Base-by-base conservation (phyloP, 2,888 invertebrate genomes). In the Platyscelio sp. region DNA sequence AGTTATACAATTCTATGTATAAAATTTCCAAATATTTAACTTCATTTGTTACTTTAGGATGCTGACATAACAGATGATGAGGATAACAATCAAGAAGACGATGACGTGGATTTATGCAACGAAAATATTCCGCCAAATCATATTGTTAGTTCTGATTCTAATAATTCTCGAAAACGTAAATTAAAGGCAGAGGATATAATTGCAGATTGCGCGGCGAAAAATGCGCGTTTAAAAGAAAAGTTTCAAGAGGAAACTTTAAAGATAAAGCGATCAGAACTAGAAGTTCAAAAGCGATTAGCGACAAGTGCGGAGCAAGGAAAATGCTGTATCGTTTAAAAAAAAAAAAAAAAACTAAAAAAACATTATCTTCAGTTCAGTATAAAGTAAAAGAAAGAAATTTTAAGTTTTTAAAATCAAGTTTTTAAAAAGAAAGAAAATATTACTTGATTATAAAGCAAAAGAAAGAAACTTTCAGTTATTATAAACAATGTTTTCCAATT, bases 171-270 rank as follows among this genome's bases (percentile, higher is more conserved):
- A 27, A 63, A 43, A 7, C 63, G 63, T 11, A 63, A 63, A 43
- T 1, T 22, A 11, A 63, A 63, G 18, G 43, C 63, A 26, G 63
- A 2, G 22, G 63, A 63, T 33, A 18, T 63, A 1, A 63, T 63
- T 26, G 43, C 63, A n/a, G 63, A 63, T 13, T 63, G 63, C 24
- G 43, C 63, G 5, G 40, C 33, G 24, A 40, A 63, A 43, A 63
- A 63, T 63, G 63, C 63, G 15, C 40, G 24, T 63, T 43, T 43
- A 24, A 63, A 33, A 24, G 43, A 63, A 22, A 40, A 46, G 15
- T 63, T 63, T 27, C 43, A 63, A 26, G 24, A 63, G 26, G 63
- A 63, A 43, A 43, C 63, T 46, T 24, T 63, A 1, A 27, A 63
- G 24, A 18, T 63, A 20, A 40, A n/a, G n/a, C 63, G 63, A 22